These are phyloP conservation scores for Bellardia pandia DNA, from an alignment of 2,888 invertebrate species.

Conservation along the genomic window DNA sequence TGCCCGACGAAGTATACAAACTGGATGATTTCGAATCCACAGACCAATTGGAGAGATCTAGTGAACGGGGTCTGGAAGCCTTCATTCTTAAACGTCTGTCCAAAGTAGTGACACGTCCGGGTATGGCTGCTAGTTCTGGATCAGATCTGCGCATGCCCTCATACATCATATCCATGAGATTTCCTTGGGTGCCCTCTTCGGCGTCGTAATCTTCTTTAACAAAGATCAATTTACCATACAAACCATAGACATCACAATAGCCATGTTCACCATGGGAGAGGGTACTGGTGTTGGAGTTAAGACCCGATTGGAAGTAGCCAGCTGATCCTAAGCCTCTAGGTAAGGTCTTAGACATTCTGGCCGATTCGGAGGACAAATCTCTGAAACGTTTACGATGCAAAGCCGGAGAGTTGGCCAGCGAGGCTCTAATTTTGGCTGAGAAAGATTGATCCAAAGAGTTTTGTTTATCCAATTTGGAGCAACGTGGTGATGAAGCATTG, in stretches of 20 bases:
- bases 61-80: constrained; percentile 91
- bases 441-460: constrained; percentile 86
- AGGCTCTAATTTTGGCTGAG: constrained; percentile 87
- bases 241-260: constrained; percentile 93
- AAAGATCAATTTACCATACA: constrained; percentile 95
- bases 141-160: constrained; percentile 92
- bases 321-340: constrained; percentile 87
- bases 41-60: constrained; percentile 94
- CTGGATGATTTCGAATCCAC: constrained; percentile 93
- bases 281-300: constrained; percentile 85
- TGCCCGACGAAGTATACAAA: constrained; percentile 93
- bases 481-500: constrained; percentile 78
- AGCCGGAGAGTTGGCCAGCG: constrained; percentile 87
- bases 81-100: constrained; percentile 93
- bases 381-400: constrained; percentile 86
- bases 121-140: constrained; percentile 93
- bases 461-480: constrained; percentile 87
- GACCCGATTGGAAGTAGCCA: constrained; percentile 80
- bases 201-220: constrained; percentile 90
- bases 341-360: constrained; percentile 91
- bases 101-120: constrained; percentile 92
- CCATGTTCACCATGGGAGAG: constrained; percentile 87
- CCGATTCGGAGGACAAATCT: constrained; percentile 85
- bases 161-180: constrained; percentile 86
- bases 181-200: constrained; percentile 89